Conservation (phyloP, 1,140 invertebrate species). For the Pararge aegeria region DNA sequence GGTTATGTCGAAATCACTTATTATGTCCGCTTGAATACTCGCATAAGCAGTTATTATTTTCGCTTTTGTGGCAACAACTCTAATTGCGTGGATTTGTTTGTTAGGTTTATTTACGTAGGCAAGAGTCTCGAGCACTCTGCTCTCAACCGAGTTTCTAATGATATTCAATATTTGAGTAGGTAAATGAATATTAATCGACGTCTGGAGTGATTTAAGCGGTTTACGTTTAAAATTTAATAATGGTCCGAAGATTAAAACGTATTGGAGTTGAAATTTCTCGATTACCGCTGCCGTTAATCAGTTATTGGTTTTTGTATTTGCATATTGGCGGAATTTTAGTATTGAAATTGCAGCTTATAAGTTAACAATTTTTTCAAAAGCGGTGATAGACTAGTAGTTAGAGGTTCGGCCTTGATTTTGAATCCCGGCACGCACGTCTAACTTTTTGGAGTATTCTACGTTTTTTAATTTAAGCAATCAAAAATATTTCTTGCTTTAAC, state of each 20-base stretch:
- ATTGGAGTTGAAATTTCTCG: conserved; percentile 1
- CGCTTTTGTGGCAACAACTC: not conserved
- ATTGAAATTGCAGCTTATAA: no score
- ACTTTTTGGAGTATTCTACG: no score
- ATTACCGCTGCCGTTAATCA: not conserved
- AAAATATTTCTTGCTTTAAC: no score
- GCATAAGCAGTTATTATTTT: no score
- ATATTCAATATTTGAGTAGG: conserved; percentile 6
- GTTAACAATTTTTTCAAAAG: no score
- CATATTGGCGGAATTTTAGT: no score
- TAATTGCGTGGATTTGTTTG: not conserved
- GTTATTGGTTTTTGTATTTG: not conserved
- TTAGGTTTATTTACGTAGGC: not conserved
- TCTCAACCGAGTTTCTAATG: not conserved
- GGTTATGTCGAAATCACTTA: no score
- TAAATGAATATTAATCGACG: conserved; percentile 8
- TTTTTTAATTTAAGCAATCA: no score
- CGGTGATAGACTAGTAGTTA: no score
- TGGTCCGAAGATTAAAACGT: not conserved
- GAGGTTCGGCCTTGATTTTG: no score
- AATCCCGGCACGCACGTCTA: no score
- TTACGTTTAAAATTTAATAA: conserved; percentile 1
- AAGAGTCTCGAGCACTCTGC: not conserved
- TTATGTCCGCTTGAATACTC: no score
- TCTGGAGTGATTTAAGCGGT: conserved; percentile 7